A percentile compares a stretch with the other conserved stretches of the same genome.
Conservation (phyloP, 2,797 vertebrate species). For the Xenops minutus region DNA sequence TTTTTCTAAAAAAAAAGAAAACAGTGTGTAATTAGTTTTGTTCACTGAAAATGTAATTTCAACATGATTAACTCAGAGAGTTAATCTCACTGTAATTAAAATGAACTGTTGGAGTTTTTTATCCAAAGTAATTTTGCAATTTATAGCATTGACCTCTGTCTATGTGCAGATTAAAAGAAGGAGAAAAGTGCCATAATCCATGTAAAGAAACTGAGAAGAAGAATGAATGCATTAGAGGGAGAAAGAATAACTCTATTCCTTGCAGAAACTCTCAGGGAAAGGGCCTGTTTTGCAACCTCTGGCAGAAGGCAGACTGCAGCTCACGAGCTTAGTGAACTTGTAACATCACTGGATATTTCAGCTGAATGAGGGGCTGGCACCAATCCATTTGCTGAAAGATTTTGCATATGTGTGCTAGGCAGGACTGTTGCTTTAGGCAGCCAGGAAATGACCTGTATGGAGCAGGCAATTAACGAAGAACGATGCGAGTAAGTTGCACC, state of each 20-base stretch:
- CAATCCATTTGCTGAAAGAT: not conserved
- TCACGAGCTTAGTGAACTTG: not conserved
- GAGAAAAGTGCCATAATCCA: not conserved
- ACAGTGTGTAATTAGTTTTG: not conserved
- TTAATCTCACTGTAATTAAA: not conserved
- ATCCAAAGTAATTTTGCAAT: not conserved
- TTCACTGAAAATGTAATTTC: not conserved
- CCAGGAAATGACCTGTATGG: conserved; percentile 41
- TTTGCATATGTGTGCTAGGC: conserved; percentile 36
- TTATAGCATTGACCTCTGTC: not conserved
- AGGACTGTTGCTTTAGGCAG: conserved; percentile 51
- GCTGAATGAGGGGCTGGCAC: not conserved
- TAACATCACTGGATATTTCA: not conserved
- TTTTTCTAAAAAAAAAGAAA: not conserved
- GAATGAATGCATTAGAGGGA: not conserved
- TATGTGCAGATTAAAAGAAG: not conserved
- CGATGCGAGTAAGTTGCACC: not conserved
- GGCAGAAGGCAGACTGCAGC: not conserved
- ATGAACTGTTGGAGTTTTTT: not conserved
- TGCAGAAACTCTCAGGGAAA: not conserved
- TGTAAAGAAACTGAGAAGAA: not conserved
- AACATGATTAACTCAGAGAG: not conserved
- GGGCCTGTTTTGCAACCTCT: not conserved
- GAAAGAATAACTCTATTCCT: not conserved
- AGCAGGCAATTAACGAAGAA: not conserved